Evolutionary conservation across 2,888 invertebrate species (phyloP).

Genomic region (Lacanobia wlatinum): DNA sequence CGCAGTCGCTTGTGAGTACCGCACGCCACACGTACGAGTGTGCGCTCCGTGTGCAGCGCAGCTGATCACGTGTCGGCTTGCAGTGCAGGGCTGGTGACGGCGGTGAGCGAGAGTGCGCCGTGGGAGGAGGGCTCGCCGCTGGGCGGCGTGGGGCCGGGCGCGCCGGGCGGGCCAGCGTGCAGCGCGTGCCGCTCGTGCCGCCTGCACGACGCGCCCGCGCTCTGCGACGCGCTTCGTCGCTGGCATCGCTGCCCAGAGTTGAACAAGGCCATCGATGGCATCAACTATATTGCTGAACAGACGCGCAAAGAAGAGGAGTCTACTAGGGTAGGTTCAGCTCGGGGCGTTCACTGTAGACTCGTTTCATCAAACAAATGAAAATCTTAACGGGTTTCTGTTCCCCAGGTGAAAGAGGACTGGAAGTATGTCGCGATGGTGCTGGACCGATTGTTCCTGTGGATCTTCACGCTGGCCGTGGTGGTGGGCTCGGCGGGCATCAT

Average conservation of each 20-base stretch:
- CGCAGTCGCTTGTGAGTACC: constrained; percentile 88
- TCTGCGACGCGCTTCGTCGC: constrained; percentile 92
- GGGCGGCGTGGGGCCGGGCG: constrained; percentile 68
- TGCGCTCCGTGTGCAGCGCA: background rate
- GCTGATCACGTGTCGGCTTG: constrained; percentile 22
- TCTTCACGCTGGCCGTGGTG: constrained; percentile 98
- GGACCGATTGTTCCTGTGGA: constrained; percentile 98
- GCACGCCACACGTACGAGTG: background rate
- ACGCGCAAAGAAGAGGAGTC: constrained; percentile 98
- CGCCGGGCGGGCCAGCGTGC: constrained; percentile 54
- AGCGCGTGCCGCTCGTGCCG: constrained; percentile 91
- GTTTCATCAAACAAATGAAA: background rate
- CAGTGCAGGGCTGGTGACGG: constrained; percentile 79
- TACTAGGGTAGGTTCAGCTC: constrained; percentile 93
- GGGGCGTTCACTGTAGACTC: background rate
- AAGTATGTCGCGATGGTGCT: constrained; percentile 99
- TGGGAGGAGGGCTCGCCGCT: constrained; percentile 71
- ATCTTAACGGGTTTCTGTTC: constrained; percentile 82
- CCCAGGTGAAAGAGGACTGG: constrained; percentile 99
- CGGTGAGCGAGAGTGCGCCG: constrained; percentile 64
- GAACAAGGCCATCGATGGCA: constrained; percentile 97
- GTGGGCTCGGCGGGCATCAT: constrained; percentile 98
- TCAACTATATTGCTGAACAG: constrained; percentile 97
- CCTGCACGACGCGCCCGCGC: constrained; percentile 88
- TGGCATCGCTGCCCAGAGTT: constrained; percentile 98